Conservation (phyloP, 2,113 vertebrate species). For the Aphelocoma coerulescens region DNA sequence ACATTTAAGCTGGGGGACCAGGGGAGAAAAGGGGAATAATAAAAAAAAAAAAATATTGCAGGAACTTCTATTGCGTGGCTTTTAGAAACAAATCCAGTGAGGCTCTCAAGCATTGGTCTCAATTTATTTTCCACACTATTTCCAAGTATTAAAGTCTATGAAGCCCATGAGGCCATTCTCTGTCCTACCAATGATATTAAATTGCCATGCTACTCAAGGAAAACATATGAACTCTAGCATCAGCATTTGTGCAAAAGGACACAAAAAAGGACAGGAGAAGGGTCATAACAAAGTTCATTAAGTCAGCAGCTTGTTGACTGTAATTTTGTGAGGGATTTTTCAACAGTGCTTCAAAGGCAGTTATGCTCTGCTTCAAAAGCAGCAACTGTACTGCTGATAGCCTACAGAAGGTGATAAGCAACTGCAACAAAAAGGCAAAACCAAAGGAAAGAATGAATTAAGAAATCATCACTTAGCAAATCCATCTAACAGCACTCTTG, state of each 20-base stretch:
- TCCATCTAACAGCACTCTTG: background rate
- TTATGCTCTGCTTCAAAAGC: background rate
- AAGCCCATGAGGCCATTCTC: background rate
- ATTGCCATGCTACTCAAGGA: background rate
- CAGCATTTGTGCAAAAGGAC: background rate
- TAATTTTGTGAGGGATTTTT: background rate
- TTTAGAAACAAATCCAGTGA: background rate
- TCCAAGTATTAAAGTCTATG: background rate
- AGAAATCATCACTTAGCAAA: background rate
- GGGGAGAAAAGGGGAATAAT: background rate
- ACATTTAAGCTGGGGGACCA: background rate
- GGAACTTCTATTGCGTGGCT: background rate
- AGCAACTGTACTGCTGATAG: background rate
- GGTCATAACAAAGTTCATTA: background rate
- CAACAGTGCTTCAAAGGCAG: background rate
- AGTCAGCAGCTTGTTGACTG: background rate
- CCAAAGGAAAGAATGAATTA: background rate
- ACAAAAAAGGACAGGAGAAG: background rate
- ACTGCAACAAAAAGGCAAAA: background rate
- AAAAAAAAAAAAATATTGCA: background rate
- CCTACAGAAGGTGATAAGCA: background rate
- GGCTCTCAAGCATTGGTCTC: background rate
- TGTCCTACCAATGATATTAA: background rate
- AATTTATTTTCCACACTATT: background rate
- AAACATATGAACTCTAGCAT: rapidly evolving